These are phyloP conservation scores for Crossocerus cetratus DNA, from an alignment of 2,888 invertebrate species.

Conservation along the genomic window DNA sequence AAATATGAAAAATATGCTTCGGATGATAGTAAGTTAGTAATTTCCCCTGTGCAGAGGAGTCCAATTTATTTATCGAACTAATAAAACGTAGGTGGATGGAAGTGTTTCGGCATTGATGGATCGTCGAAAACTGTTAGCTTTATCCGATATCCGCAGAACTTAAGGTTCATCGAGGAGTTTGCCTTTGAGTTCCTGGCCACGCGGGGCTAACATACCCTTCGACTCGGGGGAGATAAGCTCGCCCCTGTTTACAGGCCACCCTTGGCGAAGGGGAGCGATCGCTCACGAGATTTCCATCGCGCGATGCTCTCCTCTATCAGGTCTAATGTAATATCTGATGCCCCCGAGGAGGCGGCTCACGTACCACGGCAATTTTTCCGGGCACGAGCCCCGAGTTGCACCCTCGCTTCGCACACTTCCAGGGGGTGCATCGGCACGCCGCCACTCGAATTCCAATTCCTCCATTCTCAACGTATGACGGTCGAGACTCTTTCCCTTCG, in stretches of 20 bases:
- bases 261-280: constrained; percentile 56
- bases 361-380: constrained; percentile 19
- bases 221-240: constrained; percentile 57
- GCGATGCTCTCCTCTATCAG: constrained; percentile 44
- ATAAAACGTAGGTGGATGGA: too few relatives aligned
- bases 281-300: constrained; percentile 54
- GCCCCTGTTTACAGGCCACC: constrained; percentile 57
- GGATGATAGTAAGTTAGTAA: too few relatives aligned
- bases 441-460: too few relatives aligned
- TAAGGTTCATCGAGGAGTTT: constrained; percentile 63
- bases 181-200: constrained; percentile 49
- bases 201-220: constrained; percentile 50
- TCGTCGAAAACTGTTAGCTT: constrained; percentile 46
- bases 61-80: too few relatives aligned
- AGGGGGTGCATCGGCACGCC: too few relatives aligned
- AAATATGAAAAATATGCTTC: too few relatives aligned
- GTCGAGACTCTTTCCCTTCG: too few relatives aligned
- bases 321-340: constrained; percentile 36
- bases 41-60: too few relatives aligned
- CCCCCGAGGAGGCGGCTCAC: constrained; percentile 16
- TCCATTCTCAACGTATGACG: too few relatives aligned
- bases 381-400: background rate
- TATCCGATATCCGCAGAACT: constrained; percentile 50
- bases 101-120: too few relatives aligned
- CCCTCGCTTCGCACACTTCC: too few relatives aligned